Evolutionary conservation across 2,113 vertebrate genomes (phyloP), one percentile per base, ranked within the genome.

Genomic region (Sceloporus undulatus): DNA sequence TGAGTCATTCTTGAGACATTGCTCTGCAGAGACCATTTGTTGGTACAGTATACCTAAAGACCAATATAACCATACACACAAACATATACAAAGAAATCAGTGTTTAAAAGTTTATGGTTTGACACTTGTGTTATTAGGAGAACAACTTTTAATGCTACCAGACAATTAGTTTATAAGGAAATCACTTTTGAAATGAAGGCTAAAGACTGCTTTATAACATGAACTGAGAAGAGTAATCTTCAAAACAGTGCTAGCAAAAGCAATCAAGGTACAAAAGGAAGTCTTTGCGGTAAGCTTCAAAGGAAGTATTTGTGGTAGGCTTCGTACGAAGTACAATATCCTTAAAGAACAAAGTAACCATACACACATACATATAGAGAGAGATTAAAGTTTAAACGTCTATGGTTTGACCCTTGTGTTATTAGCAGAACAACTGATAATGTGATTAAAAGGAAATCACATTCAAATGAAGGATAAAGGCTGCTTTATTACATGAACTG

Each of bases 11-110:
- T 86, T 96, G 71, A 99, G 95, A 71, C 96, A 98, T 89, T 99
- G 98, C 87, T 99, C 98, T 0, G 98, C 96, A 54, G 98, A 94
- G 59, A 99, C 94, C 95, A 96, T 97, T 93, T 97, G 97, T 83
- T 98, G 98, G 93, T 98, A 99, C 90, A 98, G 87, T 0, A 95
- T 94, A 40, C 98, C 98, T 98, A 90, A 9, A 10, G 88, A 62
- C 80, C 48, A 0, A 21, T 76, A 19, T 59, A 59, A 10, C 10
- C 14, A 59, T 13, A 59, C 56, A 62, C 13, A 14, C 19, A 91
- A 38, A 83, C 0, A 29, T 23, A 77, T n/a, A 80, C 4, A 3
- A 1, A 85, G 23, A 2, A 7, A 87, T 74, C 38, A 92, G 76
- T 92, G 34, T 86, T 7, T 1, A n/a, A 86, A 25, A 62, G 1